Percentiles rank a stretch among this genome's conserved stretches.
Evolutionary conservation across 2,797 vertebrate genomes (phyloP).

Genomic region (Schizopygopsis pylzovi): DNA sequence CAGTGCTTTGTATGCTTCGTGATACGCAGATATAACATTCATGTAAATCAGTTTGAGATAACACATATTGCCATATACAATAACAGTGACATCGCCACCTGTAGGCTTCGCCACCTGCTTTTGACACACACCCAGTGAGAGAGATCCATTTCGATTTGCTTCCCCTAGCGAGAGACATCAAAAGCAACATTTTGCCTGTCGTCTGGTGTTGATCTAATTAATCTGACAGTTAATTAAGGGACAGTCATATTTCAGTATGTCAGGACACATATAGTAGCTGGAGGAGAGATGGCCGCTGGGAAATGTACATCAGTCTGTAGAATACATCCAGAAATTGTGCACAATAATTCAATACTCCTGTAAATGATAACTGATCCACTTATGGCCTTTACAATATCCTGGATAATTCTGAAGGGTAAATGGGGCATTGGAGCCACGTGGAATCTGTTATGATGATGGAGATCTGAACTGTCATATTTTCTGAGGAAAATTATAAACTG

Average conservation of each 20-base stretch:
- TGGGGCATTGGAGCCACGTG: not conserved
- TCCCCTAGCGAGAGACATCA: conserved; percentile 24
- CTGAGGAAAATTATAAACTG: not conserved
- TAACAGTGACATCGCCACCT: conserved; percentile 6
- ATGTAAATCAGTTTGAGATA: conserved; percentile 5
- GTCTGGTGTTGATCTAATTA: conserved; percentile 41
- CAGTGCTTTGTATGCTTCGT: not conserved
- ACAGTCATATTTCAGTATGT: conserved; percentile 44
- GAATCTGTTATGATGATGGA: conserved; percentile 3
- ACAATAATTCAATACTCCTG: conserved; percentile 52
- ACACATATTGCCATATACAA: conserved; percentile 18
- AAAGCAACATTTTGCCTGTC: conserved; percentile 22
- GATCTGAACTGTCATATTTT: not conserved
- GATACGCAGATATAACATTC: not conserved
- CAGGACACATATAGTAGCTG: conserved; percentile 39
- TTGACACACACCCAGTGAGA: not conserved
- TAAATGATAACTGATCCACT: conserved; percentile 59
- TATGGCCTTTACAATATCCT: conserved; percentile 26
- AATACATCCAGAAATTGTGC: conserved; percentile 32
- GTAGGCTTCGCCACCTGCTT: conserved; percentile 19
- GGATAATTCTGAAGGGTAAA: conserved; percentile 45
- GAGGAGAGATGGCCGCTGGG: conserved; percentile 17
- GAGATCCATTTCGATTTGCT: conserved; percentile 9
- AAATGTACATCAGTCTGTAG: conserved; percentile 18
- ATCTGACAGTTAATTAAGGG: conserved; percentile 48